A percentile compares a stretch with the other conserved stretches of the same genome.
Evolutionary conservation across 2,888 invertebrate genomes (phyloP).

Genomic region (Erynnis tages): DNA sequence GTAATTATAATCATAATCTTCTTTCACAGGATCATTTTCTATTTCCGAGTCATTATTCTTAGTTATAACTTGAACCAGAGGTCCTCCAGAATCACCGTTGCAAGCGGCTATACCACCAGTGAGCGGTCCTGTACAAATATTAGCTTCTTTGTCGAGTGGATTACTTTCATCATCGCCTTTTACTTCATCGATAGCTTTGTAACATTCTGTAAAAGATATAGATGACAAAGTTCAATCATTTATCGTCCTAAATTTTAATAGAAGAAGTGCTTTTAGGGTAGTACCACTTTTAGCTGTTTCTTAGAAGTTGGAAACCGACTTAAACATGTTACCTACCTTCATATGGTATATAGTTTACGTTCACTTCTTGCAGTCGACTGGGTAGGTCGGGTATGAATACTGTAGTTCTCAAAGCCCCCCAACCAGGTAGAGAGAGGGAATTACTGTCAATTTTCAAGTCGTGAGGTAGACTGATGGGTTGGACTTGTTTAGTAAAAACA

Average conservation of each 20-base stretch:
- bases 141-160: conserved; percentile 62
- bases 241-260: too few relatives aligned
- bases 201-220: conserved; percentile 63
- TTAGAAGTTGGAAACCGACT: not conserved
- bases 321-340: conserved; percentile 47
- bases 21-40: conserved; percentile 19
- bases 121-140: conserved; percentile 79
- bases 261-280: not conserved
- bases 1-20: conserved; percentile 32
- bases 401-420: conserved; percentile 71
- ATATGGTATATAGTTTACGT: conserved; percentile 59
- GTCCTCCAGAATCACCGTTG: conserved; percentile 81
- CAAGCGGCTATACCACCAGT: conserved; percentile 76
- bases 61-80: conserved; percentile 56
- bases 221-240: too few relatives aligned
- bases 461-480: conserved; percentile 68
- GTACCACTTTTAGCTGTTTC: not conserved
- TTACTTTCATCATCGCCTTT: conserved; percentile 56
- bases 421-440: conserved; percentile 64
- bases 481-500: conserved; percentile 55
- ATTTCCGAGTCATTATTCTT: conserved; percentile 26
- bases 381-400: conserved; percentile 62
- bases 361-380: conserved; percentile 65
- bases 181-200: conserved; percentile 56
- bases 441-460: conserved; percentile 43